phyloP scores from a whole-genome alignment of 35 echinoderm and acorn worm species.

The Apostichopus japonicus region DNA sequence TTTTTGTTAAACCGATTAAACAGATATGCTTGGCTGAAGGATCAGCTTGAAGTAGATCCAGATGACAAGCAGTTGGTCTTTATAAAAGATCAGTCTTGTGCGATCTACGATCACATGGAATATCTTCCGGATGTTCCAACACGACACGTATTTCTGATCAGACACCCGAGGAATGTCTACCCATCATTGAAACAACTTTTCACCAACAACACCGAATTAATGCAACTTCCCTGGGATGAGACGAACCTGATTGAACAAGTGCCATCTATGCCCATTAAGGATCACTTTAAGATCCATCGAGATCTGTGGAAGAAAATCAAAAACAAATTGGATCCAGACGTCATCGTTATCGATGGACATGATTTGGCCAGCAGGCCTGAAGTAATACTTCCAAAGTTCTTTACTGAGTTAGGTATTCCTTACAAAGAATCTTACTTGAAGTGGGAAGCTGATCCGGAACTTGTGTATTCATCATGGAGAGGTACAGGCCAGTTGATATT shows the following conservation, averaged over 20 bases:
- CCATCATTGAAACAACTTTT: background rate
- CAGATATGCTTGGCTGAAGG: background rate
- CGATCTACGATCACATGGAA: background rate
- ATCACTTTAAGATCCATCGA: constrained; percentile 5
- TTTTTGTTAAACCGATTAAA: too few relatives aligned
- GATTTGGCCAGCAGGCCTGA: background rate
- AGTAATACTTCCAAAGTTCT: too few relatives aligned
- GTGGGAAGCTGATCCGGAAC: constrained; percentile 12
- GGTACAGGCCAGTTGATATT: background rate
- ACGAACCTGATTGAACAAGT: background rate
- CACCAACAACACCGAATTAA: background rate
- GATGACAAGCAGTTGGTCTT: background rate
- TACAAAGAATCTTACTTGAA: background rate
- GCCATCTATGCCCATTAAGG: background rate
- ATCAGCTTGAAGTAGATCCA: background rate
- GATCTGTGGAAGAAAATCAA: background rate
- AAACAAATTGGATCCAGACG: background rate
- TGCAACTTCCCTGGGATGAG: background rate
- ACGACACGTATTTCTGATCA: background rate
- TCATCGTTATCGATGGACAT: too few relatives aligned
- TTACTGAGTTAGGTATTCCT: too few relatives aligned
- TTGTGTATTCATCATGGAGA: background rate
- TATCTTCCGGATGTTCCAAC: background rate
- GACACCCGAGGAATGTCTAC: background rate
- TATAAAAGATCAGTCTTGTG: background rate